phyloP scores from a whole-genome alignment of 2,888 invertebrate genomes.

The Arrhopalites spinosus region DNA sequence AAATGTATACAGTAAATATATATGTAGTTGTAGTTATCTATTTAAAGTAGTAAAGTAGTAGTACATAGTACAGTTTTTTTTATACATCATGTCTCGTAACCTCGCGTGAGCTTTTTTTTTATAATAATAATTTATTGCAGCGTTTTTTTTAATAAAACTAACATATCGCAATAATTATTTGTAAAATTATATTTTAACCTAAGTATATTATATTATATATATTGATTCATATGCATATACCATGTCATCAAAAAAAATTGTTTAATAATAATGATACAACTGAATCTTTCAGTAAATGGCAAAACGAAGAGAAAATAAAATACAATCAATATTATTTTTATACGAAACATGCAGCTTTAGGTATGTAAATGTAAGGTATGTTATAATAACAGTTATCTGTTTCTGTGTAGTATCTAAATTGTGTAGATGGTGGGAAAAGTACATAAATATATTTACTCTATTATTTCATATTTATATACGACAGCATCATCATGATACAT shows the following conservation, averaged over 20 bases:
- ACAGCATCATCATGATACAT: too few species aligned
- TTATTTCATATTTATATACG: too few species aligned
- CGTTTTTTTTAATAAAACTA: too few species aligned
- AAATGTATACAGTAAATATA: too few species aligned
- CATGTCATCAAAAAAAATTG: not conserved
- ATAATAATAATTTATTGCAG: not conserved
- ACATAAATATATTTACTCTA: too few species aligned
- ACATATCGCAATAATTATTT: not conserved
- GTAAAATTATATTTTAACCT: not conserved
- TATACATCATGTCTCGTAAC: not conserved
- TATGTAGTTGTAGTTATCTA: too few species aligned
- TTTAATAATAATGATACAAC: not conserved
- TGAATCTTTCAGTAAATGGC: slow-evolving; percentile 5
- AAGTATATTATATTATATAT: not conserved
- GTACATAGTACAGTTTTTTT: not conserved
- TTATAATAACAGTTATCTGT: too few species aligned
- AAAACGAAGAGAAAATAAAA: not conserved
- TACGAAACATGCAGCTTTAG: not conserved
- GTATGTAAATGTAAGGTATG: not conserved
- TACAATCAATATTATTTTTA: too few species aligned
- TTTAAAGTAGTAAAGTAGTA: too few species aligned
- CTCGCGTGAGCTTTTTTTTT: slow-evolving; percentile 1
- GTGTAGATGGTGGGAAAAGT: too few species aligned
- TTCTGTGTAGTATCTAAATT: too few species aligned
- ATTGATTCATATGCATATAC: not conserved